Base-by-base conservation (phyloP, 1,140 invertebrate genomes). In the Hyposmocoma kahamanoa region DNA sequence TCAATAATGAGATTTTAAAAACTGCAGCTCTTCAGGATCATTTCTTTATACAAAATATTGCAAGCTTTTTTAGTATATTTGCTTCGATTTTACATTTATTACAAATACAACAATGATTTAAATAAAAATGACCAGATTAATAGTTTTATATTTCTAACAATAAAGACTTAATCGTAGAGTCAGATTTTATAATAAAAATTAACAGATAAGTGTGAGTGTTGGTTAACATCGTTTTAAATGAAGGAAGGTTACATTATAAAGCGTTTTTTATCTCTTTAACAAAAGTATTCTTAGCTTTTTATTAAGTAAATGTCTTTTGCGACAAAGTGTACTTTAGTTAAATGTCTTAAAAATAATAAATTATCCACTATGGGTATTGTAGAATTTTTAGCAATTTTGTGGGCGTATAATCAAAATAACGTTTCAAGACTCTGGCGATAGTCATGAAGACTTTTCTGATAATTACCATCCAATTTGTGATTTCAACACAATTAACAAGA, bases 61-160 rank as follows among this genome's bases (percentile, higher is more conserved):
- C 60, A 84, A 84, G 79, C 79, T 72, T 73, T n/a, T 61, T 81
- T 70, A 79, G 60, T 79, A 76, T 55, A 77, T 80, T 74, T 76
- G 66, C 68, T 73, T 76, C 34, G 70, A 78, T 79, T 82, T 82
- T 78, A 75, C 51, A 81, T 67, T 72, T 64, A 80, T n/a, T n/a
- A 85, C 72, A 82, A 84, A 78, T 74, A 82, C 70, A 82, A 82
- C 75, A 76, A 79, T 76, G 71, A 74, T 80, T 78, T 80, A 79
- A 83, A 78, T 77, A 76, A 81, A 80, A 83, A 84, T 84, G 81
- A 84, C 81, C 81, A 84, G 81, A 84, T 84, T 84, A 84, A 81
- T 84, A 79, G 63, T 71, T 79, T 80, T 75, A 75, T 70, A 79
- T 63, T 68, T 76, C 66, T 78, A 74, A 69, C 77, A 81, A 75